phyloP scores from a whole-genome alignment of 2,888 invertebrate genomes.

The Dolichopus griseipennis region DNA sequence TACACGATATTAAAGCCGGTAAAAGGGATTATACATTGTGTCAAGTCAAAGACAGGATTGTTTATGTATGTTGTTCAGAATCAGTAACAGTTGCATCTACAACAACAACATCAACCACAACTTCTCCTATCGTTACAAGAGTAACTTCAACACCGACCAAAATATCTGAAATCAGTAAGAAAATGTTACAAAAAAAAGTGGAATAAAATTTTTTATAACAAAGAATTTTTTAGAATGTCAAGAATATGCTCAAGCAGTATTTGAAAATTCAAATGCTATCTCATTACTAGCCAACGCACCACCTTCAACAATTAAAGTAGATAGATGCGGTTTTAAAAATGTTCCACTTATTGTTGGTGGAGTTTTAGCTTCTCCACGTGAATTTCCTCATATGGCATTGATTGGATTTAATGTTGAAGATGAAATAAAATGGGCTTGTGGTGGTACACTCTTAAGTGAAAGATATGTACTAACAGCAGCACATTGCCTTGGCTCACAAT shows the following conservation, averaged over 20 bases:
- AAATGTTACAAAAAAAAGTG: not conserved
- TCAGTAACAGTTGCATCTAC: too few species aligned
- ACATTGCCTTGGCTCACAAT: conserved; percentile 43
- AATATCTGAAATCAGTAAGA: not conserved
- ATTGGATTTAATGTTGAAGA: conserved; percentile 22
- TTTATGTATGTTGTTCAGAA: too few species aligned
- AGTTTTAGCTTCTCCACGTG: conserved; percentile 30
- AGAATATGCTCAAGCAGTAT: conserved; percentile 19
- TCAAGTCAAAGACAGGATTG: too few species aligned
- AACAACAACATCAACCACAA: too few species aligned
- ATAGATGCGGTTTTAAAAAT: conserved; percentile 28
- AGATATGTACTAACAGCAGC: conserved; percentile 49
- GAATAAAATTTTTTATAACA: not conserved
- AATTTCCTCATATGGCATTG: conserved; percentile 37
- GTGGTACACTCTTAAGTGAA: conserved; percentile 48
- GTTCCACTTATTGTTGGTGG: conserved; percentile 42
- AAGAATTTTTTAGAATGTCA: conserved; percentile 17
- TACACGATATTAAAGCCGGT: not conserved
- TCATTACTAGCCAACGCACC: not conserved
- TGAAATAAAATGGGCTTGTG: conserved; percentile 41
- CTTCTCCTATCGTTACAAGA: not conserved
- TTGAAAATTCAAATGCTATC: conserved; percentile 11
- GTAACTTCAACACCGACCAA: not conserved
- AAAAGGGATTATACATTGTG: not conserved
- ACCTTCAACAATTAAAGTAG: conserved; percentile 8